These are phyloP conservation scores for Fopius arisanus DNA, from an alignment of 1,140 invertebrate genomes.

Conservation along the genomic window DNA sequence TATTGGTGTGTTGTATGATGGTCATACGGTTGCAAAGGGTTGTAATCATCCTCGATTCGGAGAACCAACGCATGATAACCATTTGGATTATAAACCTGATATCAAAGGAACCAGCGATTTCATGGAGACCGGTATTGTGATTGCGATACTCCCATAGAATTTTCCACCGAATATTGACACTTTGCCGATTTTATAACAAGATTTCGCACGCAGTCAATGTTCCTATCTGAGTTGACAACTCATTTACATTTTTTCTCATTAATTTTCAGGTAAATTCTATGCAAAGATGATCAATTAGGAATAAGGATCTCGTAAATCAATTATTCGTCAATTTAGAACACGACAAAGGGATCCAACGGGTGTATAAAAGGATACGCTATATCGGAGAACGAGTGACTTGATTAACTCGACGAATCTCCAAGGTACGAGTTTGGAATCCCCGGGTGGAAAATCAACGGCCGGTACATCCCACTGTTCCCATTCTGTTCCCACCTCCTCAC, in stretches of 20 bases:
- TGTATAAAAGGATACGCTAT: neutral
- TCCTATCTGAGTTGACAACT: too few relatives aligned
- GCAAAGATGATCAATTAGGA: neutral
- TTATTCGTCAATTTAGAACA: neutral
- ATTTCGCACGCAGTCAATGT: too few relatives aligned
- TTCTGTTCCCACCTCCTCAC: neutral
- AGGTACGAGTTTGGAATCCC: conserved; percentile 1
- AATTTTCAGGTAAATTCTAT: too few relatives aligned
- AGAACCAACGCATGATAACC: neutral
- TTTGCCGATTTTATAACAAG: too few relatives aligned
- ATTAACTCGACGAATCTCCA: neutral
- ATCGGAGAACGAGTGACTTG: neutral
- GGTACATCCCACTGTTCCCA: neutral
- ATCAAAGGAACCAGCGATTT: neutral
- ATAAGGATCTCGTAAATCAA: neutral
- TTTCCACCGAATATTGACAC: too few relatives aligned
- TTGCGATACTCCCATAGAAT: too few relatives aligned
- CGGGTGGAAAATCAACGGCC: neutral
- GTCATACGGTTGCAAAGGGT: neutral
- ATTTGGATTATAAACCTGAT: neutral
- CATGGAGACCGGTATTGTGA: neutral
- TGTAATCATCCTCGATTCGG: neutral
- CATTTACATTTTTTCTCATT: too few relatives aligned
- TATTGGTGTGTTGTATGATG: neutral
- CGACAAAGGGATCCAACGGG: neutral